A percentile compares a stretch with the other conserved stretches of the same genome.
Evolutionary conservation across 2,113 vertebrate species (phyloP).

Genomic region (Aptenodytes patagonicus): DNA sequence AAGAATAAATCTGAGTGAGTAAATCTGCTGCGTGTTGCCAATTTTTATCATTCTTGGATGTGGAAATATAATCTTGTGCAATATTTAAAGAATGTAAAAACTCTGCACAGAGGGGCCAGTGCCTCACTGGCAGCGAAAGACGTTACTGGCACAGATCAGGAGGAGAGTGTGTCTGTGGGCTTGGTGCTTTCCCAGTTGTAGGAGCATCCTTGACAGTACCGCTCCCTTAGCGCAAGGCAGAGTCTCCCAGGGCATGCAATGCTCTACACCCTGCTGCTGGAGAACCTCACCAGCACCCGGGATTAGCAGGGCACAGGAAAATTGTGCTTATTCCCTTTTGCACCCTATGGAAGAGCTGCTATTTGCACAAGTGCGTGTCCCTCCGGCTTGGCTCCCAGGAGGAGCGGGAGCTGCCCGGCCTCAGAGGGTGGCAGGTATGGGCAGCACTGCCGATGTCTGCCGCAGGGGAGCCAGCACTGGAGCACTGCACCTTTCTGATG

Average conservation of each 20-base stretch:
- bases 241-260: not conserved
- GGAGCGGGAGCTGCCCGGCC: not conserved
- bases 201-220: not conserved
- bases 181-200: not conserved
- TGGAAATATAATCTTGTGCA: slow-evolving; percentile 18
- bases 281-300: not conserved
- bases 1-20: slow-evolving; percentile 63
- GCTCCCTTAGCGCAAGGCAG: not conserved
- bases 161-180: not conserved
- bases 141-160: not conserved
- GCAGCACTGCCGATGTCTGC: not conserved
- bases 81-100: slow-evolving; percentile 41
- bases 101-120: not conserved
- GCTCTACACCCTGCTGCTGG: not conserved
- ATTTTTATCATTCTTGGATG: slow-evolving; percentile 16
- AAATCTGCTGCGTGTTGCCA: slow-evolving; percentile 19
- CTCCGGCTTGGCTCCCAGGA: not conserved
- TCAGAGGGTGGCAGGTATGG: rapidly evolving
- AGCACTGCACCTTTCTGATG: not conserved
- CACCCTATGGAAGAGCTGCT: not conserved
- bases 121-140: not conserved
- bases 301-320: not conserved
- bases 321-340: not conserved
- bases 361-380: not conserved
- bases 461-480: not conserved